Evolutionary conservation across 2,797 vertebrate genomes (phyloP).

Genomic region (Miichthys miiuy): DNA sequence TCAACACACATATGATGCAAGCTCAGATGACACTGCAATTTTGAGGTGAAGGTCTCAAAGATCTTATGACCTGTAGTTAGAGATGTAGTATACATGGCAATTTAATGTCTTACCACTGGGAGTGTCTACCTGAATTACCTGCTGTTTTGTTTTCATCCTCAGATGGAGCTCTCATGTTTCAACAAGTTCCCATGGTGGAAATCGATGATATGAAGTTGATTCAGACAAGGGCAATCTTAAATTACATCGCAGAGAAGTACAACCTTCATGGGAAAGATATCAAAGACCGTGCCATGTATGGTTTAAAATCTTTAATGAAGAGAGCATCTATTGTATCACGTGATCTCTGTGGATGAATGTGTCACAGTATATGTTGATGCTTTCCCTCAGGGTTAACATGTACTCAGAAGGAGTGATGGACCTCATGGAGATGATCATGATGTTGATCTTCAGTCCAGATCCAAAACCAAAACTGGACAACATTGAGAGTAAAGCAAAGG

Average conservation of each 20-base stretch:
- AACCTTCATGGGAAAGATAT: conserved; percentile 81
- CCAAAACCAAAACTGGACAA: conserved; percentile 75
- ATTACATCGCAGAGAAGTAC: conserved; percentile 86
- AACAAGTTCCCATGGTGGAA: conserved; percentile 85
- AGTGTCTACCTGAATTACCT: neutral
- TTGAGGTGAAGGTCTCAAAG: neutral
- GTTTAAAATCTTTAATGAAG: neutral
- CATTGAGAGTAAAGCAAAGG: conserved; percentile 84
- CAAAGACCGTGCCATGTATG: conserved; percentile 87
- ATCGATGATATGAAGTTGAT: conserved; percentile 86
- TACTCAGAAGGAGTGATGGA: conserved; percentile 89
- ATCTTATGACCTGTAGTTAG: fast-evolving
- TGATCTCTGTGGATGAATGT: neutral
- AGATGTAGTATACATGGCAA: no score
- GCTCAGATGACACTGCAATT: neutral
- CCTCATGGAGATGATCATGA: conserved; percentile 86
- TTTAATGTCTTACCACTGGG: neutral
- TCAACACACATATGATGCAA: neutral
- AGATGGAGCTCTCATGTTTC: conserved; percentile 87
- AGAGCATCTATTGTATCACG: fast-evolving
- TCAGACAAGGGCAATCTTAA: conserved; percentile 88
- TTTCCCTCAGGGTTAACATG: conserved; percentile 89
- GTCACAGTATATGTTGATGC: neutral
- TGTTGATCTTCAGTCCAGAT: conserved; percentile 72
- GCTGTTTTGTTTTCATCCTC: conserved; percentile 19